phyloP scores from a whole-genome alignment of 2,888 invertebrate species.

The Cheilosia impressa region DNA sequence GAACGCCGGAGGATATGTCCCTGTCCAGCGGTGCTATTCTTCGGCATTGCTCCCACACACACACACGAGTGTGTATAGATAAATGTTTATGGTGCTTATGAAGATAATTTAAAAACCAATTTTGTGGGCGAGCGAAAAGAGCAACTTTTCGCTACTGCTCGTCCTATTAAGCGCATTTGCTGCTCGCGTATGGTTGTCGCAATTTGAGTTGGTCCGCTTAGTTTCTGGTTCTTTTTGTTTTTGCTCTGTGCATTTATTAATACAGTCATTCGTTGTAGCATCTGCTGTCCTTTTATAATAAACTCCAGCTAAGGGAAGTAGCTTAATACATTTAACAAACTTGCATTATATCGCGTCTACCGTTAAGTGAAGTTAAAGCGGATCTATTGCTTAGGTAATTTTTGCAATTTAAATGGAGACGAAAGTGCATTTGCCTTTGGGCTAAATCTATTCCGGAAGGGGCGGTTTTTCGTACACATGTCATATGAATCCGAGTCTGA shows the following conservation, averaged over 20 bases:
- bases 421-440: no score
- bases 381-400: no score
- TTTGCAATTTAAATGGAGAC: no score
- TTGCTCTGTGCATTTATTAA: background rate
- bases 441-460: no score
- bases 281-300: background rate
- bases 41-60: conserved; percentile 6
- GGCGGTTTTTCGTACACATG: no score
- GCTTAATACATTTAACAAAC: no score
- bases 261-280: conserved; percentile 1
- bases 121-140: conserved; percentile 12
- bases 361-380: no score
- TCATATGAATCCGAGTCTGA: no score
- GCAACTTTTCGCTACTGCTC: conserved; percentile 26
- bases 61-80: background rate
- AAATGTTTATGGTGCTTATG: conserved; percentile 24
- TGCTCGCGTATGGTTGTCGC: background rate
- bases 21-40: conserved; percentile 33
- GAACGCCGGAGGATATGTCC: conserved; percentile 33
- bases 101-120: conserved; percentile 53
- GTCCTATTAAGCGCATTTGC: conserved; percentile 7
- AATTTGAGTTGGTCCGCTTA: conserved; percentile 11
- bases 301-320: background rate
- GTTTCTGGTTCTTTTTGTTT: background rate
- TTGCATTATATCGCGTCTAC: no score